Evolutionary conservation across 2,888 invertebrate species (phyloP).

Genomic region (Rhorus exstirpatorius): DNA sequence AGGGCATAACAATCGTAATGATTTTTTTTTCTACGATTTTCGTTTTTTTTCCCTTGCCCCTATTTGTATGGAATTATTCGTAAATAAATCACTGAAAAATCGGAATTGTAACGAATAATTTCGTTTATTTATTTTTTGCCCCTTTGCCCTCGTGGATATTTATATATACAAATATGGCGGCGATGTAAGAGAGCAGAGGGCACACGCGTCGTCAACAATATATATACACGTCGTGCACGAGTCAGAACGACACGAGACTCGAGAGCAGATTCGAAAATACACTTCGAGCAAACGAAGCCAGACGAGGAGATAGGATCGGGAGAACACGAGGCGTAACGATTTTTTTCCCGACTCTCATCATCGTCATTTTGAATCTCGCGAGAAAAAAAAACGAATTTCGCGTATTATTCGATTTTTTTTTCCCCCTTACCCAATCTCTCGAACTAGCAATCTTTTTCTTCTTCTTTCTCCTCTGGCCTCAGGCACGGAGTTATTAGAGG

Average conservation of each 20-base stretch:
- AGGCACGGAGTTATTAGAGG: slow-evolving; percentile 9
- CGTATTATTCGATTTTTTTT: too few relatives aligned
- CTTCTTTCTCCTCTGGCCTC: too few relatives aligned
- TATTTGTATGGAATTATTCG: slow-evolving; percentile 14
- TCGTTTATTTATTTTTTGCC: neutral
- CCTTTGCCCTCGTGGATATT: neutral
- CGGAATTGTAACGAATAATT: neutral
- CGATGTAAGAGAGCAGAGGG: neutral
- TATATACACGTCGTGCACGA: too few relatives aligned
- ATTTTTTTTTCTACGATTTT: too few relatives aligned
- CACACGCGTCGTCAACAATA: slow-evolving; percentile 36
- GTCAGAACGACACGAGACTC: slow-evolving; percentile 4
- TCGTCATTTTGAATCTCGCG: slow-evolving; percentile 4
- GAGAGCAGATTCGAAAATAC: slow-evolving; percentile 53
- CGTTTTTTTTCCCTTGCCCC: too few relatives aligned
- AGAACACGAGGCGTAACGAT: slow-evolving; percentile 31
- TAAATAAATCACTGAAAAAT: neutral
- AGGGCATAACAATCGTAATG: slow-evolving; percentile 55
- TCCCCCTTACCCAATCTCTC: neutral
- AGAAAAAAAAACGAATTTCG: slow-evolving; percentile 2
- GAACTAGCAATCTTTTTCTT: neutral
- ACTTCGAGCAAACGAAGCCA: slow-evolving; percentile 19
- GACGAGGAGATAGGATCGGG: neutral
- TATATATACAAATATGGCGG: slow-evolving; percentile 40
- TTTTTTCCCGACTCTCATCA: slow-evolving; percentile 23